phyloP scores from a whole-genome alignment of 1,140 invertebrate species.

The Sitophilus oryzae region DNA sequence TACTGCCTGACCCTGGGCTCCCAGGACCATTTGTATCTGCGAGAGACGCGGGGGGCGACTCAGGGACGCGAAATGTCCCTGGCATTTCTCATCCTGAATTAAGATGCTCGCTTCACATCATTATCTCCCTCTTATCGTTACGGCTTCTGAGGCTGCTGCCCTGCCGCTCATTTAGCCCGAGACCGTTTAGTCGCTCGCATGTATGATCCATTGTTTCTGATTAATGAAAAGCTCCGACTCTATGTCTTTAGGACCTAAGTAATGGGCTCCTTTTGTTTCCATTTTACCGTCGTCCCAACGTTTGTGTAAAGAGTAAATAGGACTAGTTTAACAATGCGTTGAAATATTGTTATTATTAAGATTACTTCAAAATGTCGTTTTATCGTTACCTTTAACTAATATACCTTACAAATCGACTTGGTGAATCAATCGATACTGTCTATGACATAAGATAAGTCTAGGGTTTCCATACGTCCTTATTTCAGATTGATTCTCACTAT shows the following conservation, averaged over 20 bases:
- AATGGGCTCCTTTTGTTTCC: neutral
- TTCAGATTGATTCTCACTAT: no score
- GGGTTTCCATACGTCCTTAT: no score
- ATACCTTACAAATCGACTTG: no score
- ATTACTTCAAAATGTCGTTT: no score
- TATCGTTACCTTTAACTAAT: no score
- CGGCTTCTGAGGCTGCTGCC: no score
- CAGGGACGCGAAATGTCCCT: slow-evolving; percentile 16
- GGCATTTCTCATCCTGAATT: slow-evolving; percentile 26
- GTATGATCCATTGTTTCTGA: slow-evolving; percentile 5
- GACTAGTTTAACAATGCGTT: no score
- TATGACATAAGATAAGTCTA: no score
- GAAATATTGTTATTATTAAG: no score
- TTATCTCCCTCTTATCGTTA: slow-evolving; percentile 18
- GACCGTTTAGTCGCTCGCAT: neutral
- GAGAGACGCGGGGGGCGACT: slow-evolving; percentile 2
- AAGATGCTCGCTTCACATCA: slow-evolving; percentile 24
- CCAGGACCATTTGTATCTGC: slow-evolving; percentile 22
- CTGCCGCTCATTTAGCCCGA: no score
- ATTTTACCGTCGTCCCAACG: neutral
- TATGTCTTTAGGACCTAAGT: neutral
- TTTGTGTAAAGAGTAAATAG: no score
- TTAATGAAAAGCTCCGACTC: neutral
- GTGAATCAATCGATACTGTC: no score
- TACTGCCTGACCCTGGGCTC: slow-evolving; percentile 20